These are phyloP conservation scores for Diabrotica balteata DNA, from an alignment of 2,888 invertebrate species.

Conservation along the genomic window DNA sequence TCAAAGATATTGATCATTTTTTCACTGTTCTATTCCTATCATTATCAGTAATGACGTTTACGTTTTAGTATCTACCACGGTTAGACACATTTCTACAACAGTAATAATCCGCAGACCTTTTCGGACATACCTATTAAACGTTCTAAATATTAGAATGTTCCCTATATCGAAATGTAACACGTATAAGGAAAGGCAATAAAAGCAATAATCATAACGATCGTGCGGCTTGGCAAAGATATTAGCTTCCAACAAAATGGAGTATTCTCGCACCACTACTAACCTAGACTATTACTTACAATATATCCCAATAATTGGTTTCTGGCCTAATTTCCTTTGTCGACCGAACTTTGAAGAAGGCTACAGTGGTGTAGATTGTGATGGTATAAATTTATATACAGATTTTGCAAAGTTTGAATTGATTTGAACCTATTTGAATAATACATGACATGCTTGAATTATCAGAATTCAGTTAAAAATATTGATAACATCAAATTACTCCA, in stretches of 20 bases:
- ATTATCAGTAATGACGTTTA: too few species aligned
- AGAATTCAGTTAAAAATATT: too few species aligned
- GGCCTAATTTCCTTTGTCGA: conserved; percentile 24
- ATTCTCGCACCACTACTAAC: conserved; percentile 13
- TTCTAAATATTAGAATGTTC: not conserved
- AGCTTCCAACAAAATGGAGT: conserved; percentile 21
- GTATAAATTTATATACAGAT: too few species aligned
- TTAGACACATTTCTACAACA: too few species aligned
- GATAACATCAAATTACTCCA: too few species aligned
- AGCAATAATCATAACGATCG: conserved; percentile 23
- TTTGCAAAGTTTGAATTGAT: too few species aligned
- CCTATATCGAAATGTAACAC: conserved; percentile 1
- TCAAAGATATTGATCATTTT: too few species aligned
- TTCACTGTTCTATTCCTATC: too few species aligned
- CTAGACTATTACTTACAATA: conserved; percentile 23
- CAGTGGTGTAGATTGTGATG: not conserved
- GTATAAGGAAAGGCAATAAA: conserved; percentile 1
- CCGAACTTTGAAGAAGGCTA: not conserved
- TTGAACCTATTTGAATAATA: too few species aligned
- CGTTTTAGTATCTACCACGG: too few species aligned
- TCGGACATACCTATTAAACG: not conserved
- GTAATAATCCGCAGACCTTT: too few species aligned
- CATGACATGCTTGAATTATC: too few species aligned
- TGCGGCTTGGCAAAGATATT: conserved; percentile 18
- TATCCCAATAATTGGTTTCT: conserved; percentile 27